Base-by-base conservation (phyloP, 2,113 vertebrate genomes). In the Arothron firmamentum region DNA sequence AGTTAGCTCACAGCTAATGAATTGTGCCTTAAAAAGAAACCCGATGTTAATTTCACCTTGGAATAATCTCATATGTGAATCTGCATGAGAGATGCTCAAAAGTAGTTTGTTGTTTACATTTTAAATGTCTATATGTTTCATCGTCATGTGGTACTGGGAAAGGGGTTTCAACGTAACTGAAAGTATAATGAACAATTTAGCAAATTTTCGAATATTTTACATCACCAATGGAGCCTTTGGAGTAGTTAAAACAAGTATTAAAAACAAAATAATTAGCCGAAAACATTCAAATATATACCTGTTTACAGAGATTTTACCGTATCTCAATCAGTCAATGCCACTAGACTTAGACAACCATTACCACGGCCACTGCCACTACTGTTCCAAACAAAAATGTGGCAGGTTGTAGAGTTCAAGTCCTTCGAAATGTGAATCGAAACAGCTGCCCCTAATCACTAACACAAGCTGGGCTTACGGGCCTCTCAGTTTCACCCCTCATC, bases 401-500 rank as follows among this genome's bases (percentile, higher is more conserved):
- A 89, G 87, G 88, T 91, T 93, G 90, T 78, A 86, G 87, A 93
- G 90, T 91, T 92, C 90, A 92, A 91, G 90, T 90, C 83, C 80
- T 90, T 84, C 74, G 71, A 89, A 92, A 92, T 81, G 88, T 90
- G 91, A 94, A 93, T 91, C 86, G 67, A 93, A 93, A 93, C 91
- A 94, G 89, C 92, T 92, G 87, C 73, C 75, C 74, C 70, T 93
- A 92, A 94, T 92, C 88, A 92, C 81, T 85, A 89, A 79, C 88
- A 91, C 85, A 91, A 92, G 88, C 78, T 84, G 90, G 62, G 83
- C 70, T 82, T 91, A 87, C 77, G 88, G 88, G 90, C 83, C 84
- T 92, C 91, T 92, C 89, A 85, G 88, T 93, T 94, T 94, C 91
- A 92, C 64, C 82, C 90, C 90, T 92, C 88, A 90, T 94, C 90